Evolutionary conservation across 2,888 invertebrate species (phyloP), one percentile per base, ranked within the genome.

Genomic region (Nomada goodeniana): DNA sequence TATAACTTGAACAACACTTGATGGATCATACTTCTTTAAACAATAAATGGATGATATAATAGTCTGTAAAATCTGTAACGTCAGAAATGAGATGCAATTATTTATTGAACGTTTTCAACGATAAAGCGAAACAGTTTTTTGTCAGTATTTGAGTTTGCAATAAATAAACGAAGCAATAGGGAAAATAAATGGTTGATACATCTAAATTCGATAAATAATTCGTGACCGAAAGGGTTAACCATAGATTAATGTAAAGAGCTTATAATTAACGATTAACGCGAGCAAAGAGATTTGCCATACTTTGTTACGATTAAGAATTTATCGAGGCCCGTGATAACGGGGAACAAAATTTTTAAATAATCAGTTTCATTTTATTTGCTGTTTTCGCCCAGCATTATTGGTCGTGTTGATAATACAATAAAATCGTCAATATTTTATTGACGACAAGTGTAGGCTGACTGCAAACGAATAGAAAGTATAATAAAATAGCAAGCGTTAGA

Each of bases 311-410:
- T n/a, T 36, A 7, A 44, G 11, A 55, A 55, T 64, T 47, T 70
- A 73, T 73, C 73, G 11, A 2, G 47, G 26, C 23, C 18, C 13
- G 10, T 9, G 50, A 57, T 65, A 65, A 74, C 11, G 15, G 36
- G n/a, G 2, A 67, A 60, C 13, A 23, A 11, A 52, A 42, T 26
- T 44, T 74, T 50, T 60, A 52, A 59, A 67, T 52, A 52, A 74
- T 57, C 63, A 52, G 36, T 60, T 44, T 15, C 11, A 2, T 42
- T 44, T n/a, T 67, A 18, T 59, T 57, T 29, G 57, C 23, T 50
- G 23, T 2, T 23, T 47, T 53, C 36, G n/a, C 23, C n/a, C 42
- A 23, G 42, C 26, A 42, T 15, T n/a, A 42, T 29, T 57, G 2
- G 20, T 7, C 59, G 18, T 23, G 36, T 18, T 42, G 67, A 67